These are phyloP conservation scores for Gephyroberyx darwinii DNA, from an alignment of 2,797 vertebrate species.

Conservation along the genomic window DNA sequence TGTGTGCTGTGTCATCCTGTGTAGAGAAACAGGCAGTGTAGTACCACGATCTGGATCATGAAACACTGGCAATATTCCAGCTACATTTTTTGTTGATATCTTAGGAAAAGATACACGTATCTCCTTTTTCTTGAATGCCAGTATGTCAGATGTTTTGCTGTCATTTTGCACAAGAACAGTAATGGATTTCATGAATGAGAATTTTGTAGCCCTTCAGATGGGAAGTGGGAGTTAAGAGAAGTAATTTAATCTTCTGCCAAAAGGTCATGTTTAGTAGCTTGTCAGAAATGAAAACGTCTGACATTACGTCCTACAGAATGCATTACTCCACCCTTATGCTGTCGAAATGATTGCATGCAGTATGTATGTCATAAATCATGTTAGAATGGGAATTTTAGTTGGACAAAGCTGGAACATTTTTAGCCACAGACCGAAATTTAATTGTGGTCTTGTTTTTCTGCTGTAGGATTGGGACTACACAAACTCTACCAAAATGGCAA, in stretches of 20 bases:
- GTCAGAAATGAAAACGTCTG: conserved; percentile 70
- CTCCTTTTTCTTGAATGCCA: conserved; percentile 23
- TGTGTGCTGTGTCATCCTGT: conserved; percentile 57
- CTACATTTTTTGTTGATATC: conserved; percentile 31
- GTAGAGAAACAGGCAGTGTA: conserved; percentile 54
- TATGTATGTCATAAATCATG: conserved; percentile 55
- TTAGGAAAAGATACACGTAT: conserved; percentile 34
- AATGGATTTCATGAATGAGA: conserved; percentile 63
- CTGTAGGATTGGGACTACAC: conserved; percentile 12
- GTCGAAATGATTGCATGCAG: conserved; percentile 35
- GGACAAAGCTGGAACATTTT: conserved; percentile 24
- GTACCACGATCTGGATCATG: conserved; percentile 57
- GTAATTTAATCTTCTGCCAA: conserved; percentile 73
- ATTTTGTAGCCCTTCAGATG: conserved; percentile 45
- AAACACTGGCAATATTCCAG: conserved; percentile 47
- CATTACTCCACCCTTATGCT: conserved; percentile 38
- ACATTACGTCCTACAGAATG: conserved; percentile 47
- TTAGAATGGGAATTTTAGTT: conserved; percentile 38
- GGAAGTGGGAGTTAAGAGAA: conserved; percentile 50
- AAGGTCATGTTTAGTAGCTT: conserved; percentile 79
- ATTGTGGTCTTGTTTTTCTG: conserved; percentile 3
- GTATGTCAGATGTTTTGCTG: conserved; percentile 54
- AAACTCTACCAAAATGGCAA: not conserved
- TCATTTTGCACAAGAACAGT: conserved; percentile 50
- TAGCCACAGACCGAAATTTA: conserved; percentile 20